A percentile compares a stretch with the other conserved stretches of the same genome.
Conservation (phyloP, 2,888 invertebrate species). For the Pheosia gnoma region DNA sequence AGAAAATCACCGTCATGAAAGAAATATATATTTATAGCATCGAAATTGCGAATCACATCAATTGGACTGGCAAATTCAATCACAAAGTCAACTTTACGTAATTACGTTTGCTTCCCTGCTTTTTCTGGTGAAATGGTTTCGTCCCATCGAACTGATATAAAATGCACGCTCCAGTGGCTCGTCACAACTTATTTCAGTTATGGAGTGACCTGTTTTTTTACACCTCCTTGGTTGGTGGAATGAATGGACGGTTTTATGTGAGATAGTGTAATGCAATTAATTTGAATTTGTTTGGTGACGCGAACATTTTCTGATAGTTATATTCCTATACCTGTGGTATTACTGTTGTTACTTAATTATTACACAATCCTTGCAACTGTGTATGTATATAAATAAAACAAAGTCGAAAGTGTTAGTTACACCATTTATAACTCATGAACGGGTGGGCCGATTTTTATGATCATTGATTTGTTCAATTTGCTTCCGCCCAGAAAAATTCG, state of each 20-base stretch:
- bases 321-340: too few relatives aligned
- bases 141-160: conserved; percentile 36
- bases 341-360: too few relatives aligned
- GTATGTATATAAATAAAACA: too few relatives aligned
- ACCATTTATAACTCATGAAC: too few relatives aligned
- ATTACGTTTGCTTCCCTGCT: conserved; percentile 49
- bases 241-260: background rate
- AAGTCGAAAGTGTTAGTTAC: too few relatives aligned
- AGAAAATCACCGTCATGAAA: conserved; percentile 4
- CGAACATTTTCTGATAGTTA: too few relatives aligned
- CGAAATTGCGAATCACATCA: conserved; percentile 38
- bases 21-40: conserved; percentile 14
- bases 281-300: background rate
- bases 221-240: conserved; percentile 23
- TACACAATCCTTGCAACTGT: too few relatives aligned
- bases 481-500: too few relatives aligned
- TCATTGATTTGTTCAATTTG: too few relatives aligned
- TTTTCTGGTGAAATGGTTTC: conserved; percentile 39
- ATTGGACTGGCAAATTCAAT: conserved; percentile 48
- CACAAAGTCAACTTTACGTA: conserved; percentile 47
- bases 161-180: conserved; percentile 33
- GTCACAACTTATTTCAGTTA: conserved; percentile 42
- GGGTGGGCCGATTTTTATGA: too few relatives aligned
- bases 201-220: conserved; percentile 40
- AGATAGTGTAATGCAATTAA: background rate